Percentiles rank a stretch among this genome's conserved stretches.
Conservation (phyloP, 2,888 invertebrate genomes). For the Odontocolon sp. region DNA sequence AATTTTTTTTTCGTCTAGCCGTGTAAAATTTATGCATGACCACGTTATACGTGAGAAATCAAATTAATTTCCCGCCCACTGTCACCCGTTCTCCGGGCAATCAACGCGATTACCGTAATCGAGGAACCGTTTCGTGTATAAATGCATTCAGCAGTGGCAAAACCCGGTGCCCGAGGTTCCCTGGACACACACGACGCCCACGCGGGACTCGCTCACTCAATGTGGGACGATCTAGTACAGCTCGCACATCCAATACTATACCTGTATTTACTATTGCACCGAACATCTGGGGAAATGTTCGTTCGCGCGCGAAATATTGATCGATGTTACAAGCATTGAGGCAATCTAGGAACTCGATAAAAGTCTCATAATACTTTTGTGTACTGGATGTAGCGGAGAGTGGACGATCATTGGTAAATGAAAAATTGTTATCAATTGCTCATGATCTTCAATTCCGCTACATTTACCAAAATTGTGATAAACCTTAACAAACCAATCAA, state of each 20-base stretch:
- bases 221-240: conserved; percentile 51
- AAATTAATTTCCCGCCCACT: conserved; percentile 65
- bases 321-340: conserved; percentile 72
- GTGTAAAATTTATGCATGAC: conserved; percentile 44
- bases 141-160: conserved; percentile 31
- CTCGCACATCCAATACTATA: conserved; percentile 1
- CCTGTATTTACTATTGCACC: not conserved
- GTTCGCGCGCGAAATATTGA: conserved; percentile 65
- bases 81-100: conserved; percentile 60
- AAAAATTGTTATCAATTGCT: too few relatives aligned
- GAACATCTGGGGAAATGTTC: conserved; percentile 47
- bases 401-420: too few relatives aligned
- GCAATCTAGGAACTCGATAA: conserved; percentile 69
- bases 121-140: conserved; percentile 42
- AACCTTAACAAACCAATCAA: too few relatives aligned
- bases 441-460: too few relatives aligned
- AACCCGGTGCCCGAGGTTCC: conserved; percentile 30
- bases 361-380: conserved; percentile 41
- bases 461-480: too few relatives aligned
- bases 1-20: conserved; percentile 2
- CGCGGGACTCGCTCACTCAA: conserved; percentile 30
- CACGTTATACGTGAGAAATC: conserved; percentile 56
- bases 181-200: conserved; percentile 31
- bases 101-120: conserved; percentile 68
- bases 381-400: not conserved